phyloP scores from a whole-genome alignment of 2,797 vertebrate species.

The Oreochromis grahami region DNA sequence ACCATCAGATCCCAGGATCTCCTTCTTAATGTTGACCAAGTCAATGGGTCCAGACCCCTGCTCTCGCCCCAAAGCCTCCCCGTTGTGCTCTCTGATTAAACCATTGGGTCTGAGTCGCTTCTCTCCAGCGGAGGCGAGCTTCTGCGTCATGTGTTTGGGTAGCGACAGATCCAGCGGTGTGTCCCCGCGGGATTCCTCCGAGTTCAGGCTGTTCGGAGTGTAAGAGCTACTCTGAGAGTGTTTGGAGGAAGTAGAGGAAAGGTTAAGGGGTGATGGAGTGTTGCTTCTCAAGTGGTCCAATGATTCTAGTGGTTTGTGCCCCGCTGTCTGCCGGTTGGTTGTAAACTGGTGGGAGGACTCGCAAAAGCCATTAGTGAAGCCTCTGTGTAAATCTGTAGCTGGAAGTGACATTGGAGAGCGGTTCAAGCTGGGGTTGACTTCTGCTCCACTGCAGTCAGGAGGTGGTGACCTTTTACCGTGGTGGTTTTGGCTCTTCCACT shows the following conservation, averaged over 20 bases:
- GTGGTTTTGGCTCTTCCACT: constrained; percentile 89
- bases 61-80: constrained; percentile 77
- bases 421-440: constrained; percentile 78
- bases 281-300: constrained; percentile 92
- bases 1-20: constrained; percentile 83
- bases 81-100: constrained; percentile 81
- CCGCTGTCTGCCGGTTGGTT: constrained; percentile 78
- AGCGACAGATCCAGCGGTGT: constrained; percentile 93
- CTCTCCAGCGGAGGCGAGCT: constrained; percentile 80
- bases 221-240: constrained; percentile 95
- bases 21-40: constrained; percentile 92
- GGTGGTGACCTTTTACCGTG: constrained; percentile 79
- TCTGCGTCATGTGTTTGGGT: constrained; percentile 91
- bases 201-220: constrained; percentile 94
- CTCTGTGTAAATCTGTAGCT: constrained; percentile 71
- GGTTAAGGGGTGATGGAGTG: constrained; percentile 94
- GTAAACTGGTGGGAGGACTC: constrained; percentile 86
- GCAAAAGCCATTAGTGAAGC: constrained; percentile 78
- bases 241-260: constrained; percentile 95
- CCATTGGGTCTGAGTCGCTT: constrained; percentile 84
- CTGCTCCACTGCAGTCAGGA: constrained; percentile 79
- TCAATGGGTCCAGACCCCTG: constrained; percentile 85
- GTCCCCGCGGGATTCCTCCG: constrained; percentile 90
- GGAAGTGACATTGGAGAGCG: constrained; percentile 77
- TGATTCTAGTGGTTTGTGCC: constrained; percentile 76